A percentile compares a stretch with the other conserved stretches of the same genome.
Evolutionary conservation across 2,113 vertebrate genomes (phyloP).

Genomic region (Empidonax traillii): DNA sequence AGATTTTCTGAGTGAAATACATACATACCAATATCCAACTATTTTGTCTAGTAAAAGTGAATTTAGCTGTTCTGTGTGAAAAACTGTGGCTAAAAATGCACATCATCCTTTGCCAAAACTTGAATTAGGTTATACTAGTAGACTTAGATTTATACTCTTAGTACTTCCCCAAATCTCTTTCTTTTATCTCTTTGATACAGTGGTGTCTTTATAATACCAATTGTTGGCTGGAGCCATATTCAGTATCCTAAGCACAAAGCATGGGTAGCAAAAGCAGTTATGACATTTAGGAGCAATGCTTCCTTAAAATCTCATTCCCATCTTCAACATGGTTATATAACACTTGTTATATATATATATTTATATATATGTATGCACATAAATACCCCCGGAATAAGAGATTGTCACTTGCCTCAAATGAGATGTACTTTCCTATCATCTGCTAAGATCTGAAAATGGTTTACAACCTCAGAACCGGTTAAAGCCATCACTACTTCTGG

Average conservation of each 20-base stretch:
- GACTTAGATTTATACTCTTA: neutral
- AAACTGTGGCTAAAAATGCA: neutral
- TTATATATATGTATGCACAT: no score
- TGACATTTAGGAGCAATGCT: neutral
- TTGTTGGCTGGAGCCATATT: neutral
- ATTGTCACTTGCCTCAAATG: neutral
- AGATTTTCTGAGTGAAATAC: constrained; percentile 47
- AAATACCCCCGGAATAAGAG: neutral
- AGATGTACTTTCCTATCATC: neutral
- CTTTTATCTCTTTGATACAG: neutral
- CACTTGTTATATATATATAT: no score
- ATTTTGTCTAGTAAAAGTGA: neutral
- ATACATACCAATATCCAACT: constrained; percentile 14
- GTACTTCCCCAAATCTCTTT: neutral
- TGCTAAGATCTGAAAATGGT: neutral
- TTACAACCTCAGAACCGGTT: neutral
- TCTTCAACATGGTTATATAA: neutral
- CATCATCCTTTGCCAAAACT: neutral
- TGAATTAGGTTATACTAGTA: neutral
- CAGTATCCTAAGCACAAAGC: neutral
- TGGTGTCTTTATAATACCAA: neutral
- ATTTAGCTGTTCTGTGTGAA: neutral
- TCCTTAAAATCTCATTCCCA: neutral
- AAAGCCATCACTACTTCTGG: neutral
- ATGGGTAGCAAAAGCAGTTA: neutral